Evolutionary conservation across 2,888 invertebrate species (phyloP), one percentile per base, ranked within the genome.

Genomic region (Pedicia rivosa): DNA sequence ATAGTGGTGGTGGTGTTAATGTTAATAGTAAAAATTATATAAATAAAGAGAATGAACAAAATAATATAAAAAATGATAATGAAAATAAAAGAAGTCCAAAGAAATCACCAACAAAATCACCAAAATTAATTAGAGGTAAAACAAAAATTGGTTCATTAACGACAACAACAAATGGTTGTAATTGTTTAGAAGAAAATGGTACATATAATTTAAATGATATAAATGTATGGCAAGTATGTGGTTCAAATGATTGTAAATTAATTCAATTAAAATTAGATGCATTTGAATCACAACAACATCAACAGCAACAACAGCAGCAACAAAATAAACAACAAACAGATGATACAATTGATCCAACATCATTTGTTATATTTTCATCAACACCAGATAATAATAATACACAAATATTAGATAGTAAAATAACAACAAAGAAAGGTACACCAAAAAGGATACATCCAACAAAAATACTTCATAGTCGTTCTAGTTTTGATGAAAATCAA

Each of bases 221-320:
- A 6, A 20, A 36, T 37, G 37, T 37, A 12, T 40, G 40, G 40
- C 37, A 40, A 31, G 35, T 40, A 6, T 15, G 33, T 10, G 33
- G 36, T 7, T 22, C 20, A 32, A 32, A 19, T 8, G 32, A 32
- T 32, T 25, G 32, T 37, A 16, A 37, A 40, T 10, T 33, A 29
- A 32, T 36, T 26, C 16, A 25, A 19, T 12, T 36, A 9, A 28
- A 30, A n/a, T 29, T 25, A 14, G 22, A 32, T 10, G 15, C 30
- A 10, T 16, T 35, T 12, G 31, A 17, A 4, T 25, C n/a, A n/a
- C 16, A 24, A 2, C n/a, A 8, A 5, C 6, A 10, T n/a, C n/a
- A n/a, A n/a, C n/a, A n/a, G n/a, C n/a, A n/a, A n/a, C n/a, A n/a
- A n/a, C n/a, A n/a, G n/a, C n/a, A n/a, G n/a, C n/a, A n/a, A n/a